Evolutionary conservation across 2,888 invertebrate genomes (phyloP).

Genomic region (Plebejus argus): DNA sequence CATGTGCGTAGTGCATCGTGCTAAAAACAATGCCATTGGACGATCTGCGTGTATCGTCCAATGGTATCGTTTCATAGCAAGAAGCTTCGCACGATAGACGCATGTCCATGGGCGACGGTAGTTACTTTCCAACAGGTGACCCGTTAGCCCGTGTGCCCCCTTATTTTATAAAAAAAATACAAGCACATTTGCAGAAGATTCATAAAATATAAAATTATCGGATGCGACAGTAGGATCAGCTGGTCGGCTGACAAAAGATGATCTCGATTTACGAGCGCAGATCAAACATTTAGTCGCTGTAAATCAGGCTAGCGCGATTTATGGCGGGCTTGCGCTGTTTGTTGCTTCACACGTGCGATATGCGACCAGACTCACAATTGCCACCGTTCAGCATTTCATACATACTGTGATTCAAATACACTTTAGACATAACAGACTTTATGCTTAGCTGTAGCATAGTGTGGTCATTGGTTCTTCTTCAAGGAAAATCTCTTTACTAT

Average conservation of each 20-base stretch:
- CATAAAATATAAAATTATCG: constrained; percentile 38
- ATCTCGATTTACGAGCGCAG: constrained; percentile 78
- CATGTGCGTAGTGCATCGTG: too few species aligned
- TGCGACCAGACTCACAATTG: constrained; percentile 16
- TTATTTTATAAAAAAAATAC: too few species aligned
- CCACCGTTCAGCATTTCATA: neutral
- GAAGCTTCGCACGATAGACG: too few species aligned
- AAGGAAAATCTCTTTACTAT: too few species aligned
- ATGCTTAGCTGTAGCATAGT: neutral
- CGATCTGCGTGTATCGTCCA: too few species aligned
- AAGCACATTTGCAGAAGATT: neutral
- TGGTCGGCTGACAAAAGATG: constrained; percentile 67
- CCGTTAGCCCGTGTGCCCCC: too few species aligned
- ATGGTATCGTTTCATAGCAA: too few species aligned
- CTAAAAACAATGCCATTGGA: too few species aligned
- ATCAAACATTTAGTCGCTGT: constrained; percentile 77
- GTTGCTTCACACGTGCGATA: constrained; percentile 55
- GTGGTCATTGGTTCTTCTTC: too few species aligned
- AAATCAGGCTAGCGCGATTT: constrained; percentile 76
- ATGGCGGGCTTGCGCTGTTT: constrained; percentile 57
- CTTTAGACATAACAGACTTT: neutral
- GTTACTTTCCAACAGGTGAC: too few species aligned
- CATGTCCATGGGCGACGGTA: too few species aligned
- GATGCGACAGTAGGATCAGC: constrained; percentile 52
- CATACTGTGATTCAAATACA: neutral